Base-by-base conservation (phyloP, 2,113 vertebrate species). In the Chaetorhynchus papuensis region DNA sequence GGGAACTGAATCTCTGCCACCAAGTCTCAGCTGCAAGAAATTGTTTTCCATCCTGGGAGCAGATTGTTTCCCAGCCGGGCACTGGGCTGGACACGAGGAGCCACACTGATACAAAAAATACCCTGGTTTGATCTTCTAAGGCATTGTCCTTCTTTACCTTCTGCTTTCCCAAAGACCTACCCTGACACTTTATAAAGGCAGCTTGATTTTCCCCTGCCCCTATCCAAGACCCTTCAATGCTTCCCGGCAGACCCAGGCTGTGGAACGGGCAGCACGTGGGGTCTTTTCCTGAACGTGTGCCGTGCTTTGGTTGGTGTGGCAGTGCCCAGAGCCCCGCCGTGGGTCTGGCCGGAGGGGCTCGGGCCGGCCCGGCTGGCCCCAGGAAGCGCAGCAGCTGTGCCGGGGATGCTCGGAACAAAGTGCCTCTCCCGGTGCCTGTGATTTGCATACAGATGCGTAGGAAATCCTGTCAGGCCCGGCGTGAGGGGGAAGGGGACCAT, bases 381-480 rank as follows among this genome's bases (percentile, higher is more conserved):
- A 84, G 94, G 93, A 88, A 95, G 81, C 4, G 2, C 50, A 66
- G 85, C 94, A 94, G 85, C 87, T 92, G 94, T 78, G 80, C 57
- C 3, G 41, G 45, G 65, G 89, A 75, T 89, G 80, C 91, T 87
- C 79, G 5, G 52, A 95, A 95, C 88, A 95, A 94, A 96, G 75
- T 93, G 61, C 49, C 45, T 78, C 82, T 63, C 47, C 33, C 4
- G 5, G 35, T 42, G 77, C 94, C 96, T 95, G 92, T 35, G 31
- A 99, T 99, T 99, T 99, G 98, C 99, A 99, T 99, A 99, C 98
- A 99, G 98, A 99, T 99, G 99, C 97, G 94, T 96, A 84, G 81
- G 95, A 82, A 97, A 96, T 92, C 94, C 94, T 82, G 69, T 13
- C 3, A 9, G 59, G 9, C 49, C 66, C 4, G 11, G 75, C 2